These are phyloP conservation scores for Philopedon plagiatum DNA, from an alignment of 2,888 invertebrate genomes.

Conservation along the genomic window DNA sequence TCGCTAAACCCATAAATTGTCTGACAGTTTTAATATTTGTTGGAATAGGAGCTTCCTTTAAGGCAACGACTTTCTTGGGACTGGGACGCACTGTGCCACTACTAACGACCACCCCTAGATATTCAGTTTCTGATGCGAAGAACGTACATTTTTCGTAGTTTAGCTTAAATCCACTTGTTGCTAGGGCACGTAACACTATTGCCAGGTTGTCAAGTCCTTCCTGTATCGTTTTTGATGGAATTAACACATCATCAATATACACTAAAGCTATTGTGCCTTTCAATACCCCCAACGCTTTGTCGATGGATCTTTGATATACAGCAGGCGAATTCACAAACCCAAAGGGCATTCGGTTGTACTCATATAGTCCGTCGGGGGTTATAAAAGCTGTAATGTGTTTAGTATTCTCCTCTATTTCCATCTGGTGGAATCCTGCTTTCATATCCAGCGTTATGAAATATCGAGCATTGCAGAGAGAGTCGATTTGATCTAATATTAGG, in stretches of 20 bases:
- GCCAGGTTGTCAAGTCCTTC: neutral
- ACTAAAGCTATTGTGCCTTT: neutral
- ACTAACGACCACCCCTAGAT: neutral
- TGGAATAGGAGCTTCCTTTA: too few species aligned
- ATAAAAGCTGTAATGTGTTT: neutral
- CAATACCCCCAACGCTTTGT: neutral
- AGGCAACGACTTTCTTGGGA: too few species aligned
- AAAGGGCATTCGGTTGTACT: too few species aligned
- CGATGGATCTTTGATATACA: neutral
- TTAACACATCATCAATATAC: neutral
- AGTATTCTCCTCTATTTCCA: conserved; percentile 39
- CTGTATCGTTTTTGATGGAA: neutral
- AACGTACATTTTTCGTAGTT: neutral
- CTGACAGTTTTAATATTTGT: too few species aligned
- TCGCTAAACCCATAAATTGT: too few species aligned
- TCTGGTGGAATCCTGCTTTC: conserved; percentile 49
- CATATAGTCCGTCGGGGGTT: neutral
- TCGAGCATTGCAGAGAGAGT: conserved; percentile 47
- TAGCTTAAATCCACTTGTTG: neutral
- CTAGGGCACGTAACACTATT: neutral
- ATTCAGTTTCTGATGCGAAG: neutral
- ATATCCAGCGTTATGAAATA: conserved; percentile 54
- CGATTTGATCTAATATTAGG: conserved; percentile 51
- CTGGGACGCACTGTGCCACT: too few species aligned
- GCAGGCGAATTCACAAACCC: neutral